Evolutionary conservation across 2,113 vertebrate species (phyloP).

Genomic region (Acanthisitta chloris): DNA sequence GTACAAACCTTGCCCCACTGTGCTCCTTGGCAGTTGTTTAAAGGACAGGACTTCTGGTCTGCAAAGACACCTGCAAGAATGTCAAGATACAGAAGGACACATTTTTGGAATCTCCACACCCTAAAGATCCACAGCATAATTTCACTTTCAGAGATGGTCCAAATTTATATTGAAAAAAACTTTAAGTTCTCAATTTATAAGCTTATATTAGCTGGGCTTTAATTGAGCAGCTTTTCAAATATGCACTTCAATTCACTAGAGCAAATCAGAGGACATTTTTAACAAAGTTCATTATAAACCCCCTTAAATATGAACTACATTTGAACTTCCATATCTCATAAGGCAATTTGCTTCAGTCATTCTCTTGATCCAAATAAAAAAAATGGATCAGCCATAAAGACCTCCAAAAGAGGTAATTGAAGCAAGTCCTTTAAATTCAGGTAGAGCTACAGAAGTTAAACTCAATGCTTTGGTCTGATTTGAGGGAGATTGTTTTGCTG

Average conservation of each 20-base stretch:
- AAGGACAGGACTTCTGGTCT: not conserved
- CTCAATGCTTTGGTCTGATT: not conserved
- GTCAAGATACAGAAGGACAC: not conserved
- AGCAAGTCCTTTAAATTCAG: not conserved
- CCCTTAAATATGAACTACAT: constrained; percentile 27
- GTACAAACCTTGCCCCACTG: fast-evolving
- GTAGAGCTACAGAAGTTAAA: not conserved
- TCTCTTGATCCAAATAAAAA: constrained; percentile 50
- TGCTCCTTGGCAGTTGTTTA: not conserved
- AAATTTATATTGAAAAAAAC: not conserved
- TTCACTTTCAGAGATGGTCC: not conserved
- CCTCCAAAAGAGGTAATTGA: constrained; percentile 18
- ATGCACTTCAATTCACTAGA: constrained; percentile 10
- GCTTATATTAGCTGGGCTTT: not conserved
- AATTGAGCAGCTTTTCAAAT: constrained; percentile 49
- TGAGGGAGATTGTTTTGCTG: not conserved
- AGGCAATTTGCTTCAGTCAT: constrained; percentile 35
- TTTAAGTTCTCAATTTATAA: not conserved
- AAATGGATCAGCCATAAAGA: constrained; percentile 13
- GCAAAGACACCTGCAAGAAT: not conserved
- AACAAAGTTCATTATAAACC: constrained; percentile 45
- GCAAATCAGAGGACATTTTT: constrained; percentile 39
- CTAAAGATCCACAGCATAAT: not conserved
- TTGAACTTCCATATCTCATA: constrained; percentile 43
- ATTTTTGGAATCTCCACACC: not conserved